phyloP scores from a whole-genome alignment of 1,140 invertebrate species.

The Contarinia nasturtii region DNA sequence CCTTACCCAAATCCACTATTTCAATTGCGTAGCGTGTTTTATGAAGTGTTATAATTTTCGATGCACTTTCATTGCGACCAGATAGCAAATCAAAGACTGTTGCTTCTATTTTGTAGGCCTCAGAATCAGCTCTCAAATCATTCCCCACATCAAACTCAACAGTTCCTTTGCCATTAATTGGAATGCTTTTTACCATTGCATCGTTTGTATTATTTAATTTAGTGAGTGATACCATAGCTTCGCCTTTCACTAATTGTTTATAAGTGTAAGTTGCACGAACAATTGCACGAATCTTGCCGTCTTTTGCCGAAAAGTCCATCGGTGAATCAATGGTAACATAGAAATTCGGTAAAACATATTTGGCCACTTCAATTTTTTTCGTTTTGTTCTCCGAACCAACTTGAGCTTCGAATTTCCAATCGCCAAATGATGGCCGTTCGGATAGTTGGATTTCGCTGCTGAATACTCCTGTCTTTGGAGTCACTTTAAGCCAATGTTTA shows the following conservation, averaged over 20 bases:
- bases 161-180: constrained; percentile 55
- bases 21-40: no score
- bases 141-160: constrained; percentile 56
- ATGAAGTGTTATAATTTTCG: no score
- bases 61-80: no score
- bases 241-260: constrained; percentile 60
- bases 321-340: constrained; percentile 70
- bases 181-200: constrained; percentile 44
- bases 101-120: no score
- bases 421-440: constrained; percentile 64
- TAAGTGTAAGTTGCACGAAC: constrained; percentile 49
- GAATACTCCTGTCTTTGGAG: constrained; percentile 56
- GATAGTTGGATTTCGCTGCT: constrained; percentile 61
- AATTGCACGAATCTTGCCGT: constrained; percentile 54
- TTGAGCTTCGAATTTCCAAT: constrained; percentile 55
- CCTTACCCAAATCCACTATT: no score
- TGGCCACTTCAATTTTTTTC: constrained; percentile 31
- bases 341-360: no score
- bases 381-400: no score
- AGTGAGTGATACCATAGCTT: constrained; percentile 49
- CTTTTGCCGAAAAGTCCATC: constrained; percentile 63
- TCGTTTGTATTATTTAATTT: constrained; percentile 21
- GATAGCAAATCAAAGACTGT: no score
- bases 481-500: constrained; percentile 55
- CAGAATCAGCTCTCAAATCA: constrained; percentile 47